A percentile compares a stretch with the other conserved stretches of the same genome.
These are phyloP conservation scores for Halotydeus destructor DNA, from an alignment of 1,140 invertebrate species.

Conservation along the genomic window DNA sequence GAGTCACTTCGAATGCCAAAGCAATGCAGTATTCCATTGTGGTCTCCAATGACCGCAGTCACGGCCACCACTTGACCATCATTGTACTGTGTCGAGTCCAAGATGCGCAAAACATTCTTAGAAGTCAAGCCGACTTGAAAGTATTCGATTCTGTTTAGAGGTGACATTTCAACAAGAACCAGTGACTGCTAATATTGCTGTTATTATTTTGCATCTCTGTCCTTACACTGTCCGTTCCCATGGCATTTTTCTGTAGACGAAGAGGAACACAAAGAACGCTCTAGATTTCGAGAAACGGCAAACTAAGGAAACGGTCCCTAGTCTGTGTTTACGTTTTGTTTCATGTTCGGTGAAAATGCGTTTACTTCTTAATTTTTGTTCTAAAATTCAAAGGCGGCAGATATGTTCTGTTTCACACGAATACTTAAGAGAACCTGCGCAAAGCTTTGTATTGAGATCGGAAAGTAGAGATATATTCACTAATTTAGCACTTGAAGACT, in stretches of 20 bases:
- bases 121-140: constrained; percentile 13
- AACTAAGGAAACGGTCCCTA: background rate
- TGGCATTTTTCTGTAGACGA: background rate
- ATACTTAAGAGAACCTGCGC: too few relatives aligned
- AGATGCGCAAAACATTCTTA: constrained; percentile 8
- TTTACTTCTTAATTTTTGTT: background rate
- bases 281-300: background rate
- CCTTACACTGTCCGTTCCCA: background rate
- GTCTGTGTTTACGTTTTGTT: background rate
- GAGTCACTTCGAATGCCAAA: constrained; percentile 7
- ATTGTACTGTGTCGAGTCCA: background rate
- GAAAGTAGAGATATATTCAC: constrained; percentile 67
- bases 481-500: constrained; percentile 82
- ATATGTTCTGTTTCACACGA: too few relatives aligned
- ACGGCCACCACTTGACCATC: background rate
- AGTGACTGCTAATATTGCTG: too few relatives aligned
- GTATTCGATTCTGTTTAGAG: constrained; percentile 11
- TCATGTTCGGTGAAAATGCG: background rate
- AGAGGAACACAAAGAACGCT: background rate
- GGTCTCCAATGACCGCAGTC: constrained; percentile 10
- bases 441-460: constrained; percentile 81
- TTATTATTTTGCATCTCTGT: too few relatives aligned
- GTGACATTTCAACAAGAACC: too few relatives aligned
- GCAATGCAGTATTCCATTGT: constrained; percentile 9
- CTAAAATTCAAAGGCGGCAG: background rate